Base-by-base conservation (phyloP, 1,140 invertebrate species). In the Caenorhabditis briggsae region DNA sequence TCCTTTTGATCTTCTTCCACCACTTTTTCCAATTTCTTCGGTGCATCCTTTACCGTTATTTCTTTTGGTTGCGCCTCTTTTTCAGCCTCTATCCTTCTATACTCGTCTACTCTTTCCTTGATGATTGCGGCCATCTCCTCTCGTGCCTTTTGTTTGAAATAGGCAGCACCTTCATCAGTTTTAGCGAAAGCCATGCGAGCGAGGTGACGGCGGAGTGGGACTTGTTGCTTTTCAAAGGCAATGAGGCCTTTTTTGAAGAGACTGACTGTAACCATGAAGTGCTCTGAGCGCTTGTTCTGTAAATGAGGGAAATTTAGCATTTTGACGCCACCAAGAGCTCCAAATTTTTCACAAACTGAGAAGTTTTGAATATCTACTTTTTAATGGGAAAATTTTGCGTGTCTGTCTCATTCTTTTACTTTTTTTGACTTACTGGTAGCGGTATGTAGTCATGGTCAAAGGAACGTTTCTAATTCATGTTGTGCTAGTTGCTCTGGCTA, bases 131-230 rank as follows among this genome's bases (percentile, higher is more conserved):
- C 23, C 20, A 61, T 18, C 14, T 61, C 59, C 8, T 61, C 59
- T 61, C 59, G 23, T 25, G 59, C 59, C 59, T 61, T 18, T 33
- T 61, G 5, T 25, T 61, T 61, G 59, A 61, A 61, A 20, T 61
- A 61, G 25, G 59, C 59, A 25, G 59, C 59, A 12, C 59, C 59
- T 33, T 61, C 59, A 7, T 61, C 59, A 7, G 59, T 61, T 9
- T 61, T 61, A 11, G 20, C 20, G 23, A 12, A 61, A 12, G 23
- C 23, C 6, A 61, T 18, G 59, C 59, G 59, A 0, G 59, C 59
- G 5, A 61, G 59, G 14, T 61, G 59, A 61, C 59, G 59, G 8
- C 59, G 59, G 8, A 61, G 59, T 23, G 18, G 23, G 5, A 8
- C 59, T 33, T 61, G 59, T 61, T 61, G 59, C 9, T 14, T 33